Evolutionary conservation across 2,113 vertebrate genomes (phyloP), one percentile per base, ranked within the genome.

Genomic region (Prietella phreatophila): DNA sequence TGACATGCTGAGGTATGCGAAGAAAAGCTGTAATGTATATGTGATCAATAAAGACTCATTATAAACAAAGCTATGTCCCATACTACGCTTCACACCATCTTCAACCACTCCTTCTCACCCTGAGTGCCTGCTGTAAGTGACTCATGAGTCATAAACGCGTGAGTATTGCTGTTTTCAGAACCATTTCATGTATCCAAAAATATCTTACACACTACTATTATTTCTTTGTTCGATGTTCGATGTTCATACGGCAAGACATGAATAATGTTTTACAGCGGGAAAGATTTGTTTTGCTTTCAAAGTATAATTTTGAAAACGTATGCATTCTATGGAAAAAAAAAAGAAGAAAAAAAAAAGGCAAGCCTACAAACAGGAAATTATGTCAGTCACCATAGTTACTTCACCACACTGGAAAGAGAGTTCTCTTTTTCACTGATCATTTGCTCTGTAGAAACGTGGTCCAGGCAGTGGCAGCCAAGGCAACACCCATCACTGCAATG

Each of bases 311-410:
- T 13, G 13, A 55, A 55, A 55, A 55, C 13, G 13, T 55, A 14
- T 84, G 58, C 75, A 63, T 55, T 47, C 4, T 53, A 15, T n/a
- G 1, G 39, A 22, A 58, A 27, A 81, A 81, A 39, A 67, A 8
- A 67, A 17, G 27, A 85, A 61, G 82, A 58, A 88, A 79, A 58
- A 85, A 69, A 87, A 65, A 30, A 76, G 87, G 84, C 89, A 85
- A 86, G 80, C n/a, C 42, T 42, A 53, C 88, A 75, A 82, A 93
- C 94, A 95, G 95, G 95, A 96, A 95, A 94, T 95, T 81, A 87
- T 88, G 92, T 93, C 89, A 84, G 91, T 95, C 91, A 93, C 91
- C 83, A 94, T 94, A 89, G 94, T 92, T 91, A 93, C 93, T 55
- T 69, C 36, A 82, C 17, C 60, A 53, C 83, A 83, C 86, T 89